Evolutionary conservation across 2,113 vertebrate species (phyloP).

Genomic region (Aplodontia rufa): DNA sequence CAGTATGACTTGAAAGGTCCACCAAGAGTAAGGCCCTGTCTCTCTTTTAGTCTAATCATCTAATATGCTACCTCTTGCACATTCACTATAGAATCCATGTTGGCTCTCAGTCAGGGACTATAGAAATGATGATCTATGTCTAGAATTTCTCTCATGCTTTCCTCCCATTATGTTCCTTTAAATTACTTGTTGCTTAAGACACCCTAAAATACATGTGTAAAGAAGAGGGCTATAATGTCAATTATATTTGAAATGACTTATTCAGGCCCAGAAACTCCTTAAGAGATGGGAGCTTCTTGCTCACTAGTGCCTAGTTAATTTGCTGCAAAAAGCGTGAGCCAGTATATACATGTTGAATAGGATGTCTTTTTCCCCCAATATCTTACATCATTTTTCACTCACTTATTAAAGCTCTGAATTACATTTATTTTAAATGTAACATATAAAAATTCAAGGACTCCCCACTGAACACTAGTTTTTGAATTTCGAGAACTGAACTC

Average conservation of each 20-base stretch:
- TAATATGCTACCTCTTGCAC: background rate
- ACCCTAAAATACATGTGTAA: background rate
- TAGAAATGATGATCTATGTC: background rate
- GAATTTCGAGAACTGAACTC: background rate
- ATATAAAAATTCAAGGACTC: background rate
- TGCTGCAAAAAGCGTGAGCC: background rate
- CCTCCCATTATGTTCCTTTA: background rate
- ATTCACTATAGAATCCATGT: fast-evolving
- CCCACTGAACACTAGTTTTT: background rate
- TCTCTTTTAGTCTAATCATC: background rate
- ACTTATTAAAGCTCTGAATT: background rate
- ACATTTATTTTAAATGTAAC: background rate
- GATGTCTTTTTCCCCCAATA: background rate
- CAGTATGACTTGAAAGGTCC: background rate
- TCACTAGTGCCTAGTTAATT: background rate
- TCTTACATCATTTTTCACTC: background rate
- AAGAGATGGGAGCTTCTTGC: background rate
- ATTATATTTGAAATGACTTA: background rate
- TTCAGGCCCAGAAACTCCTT: background rate
- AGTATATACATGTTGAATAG: background rate
- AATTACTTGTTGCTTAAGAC: background rate
- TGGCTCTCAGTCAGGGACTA: background rate
- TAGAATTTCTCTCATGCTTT: background rate
- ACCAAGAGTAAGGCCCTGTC: background rate
- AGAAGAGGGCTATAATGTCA: background rate